These are phyloP conservation scores for Rugalucina vietnamica DNA, from an alignment of 2,888 invertebrate genomes.

Conservation along the genomic window DNA sequence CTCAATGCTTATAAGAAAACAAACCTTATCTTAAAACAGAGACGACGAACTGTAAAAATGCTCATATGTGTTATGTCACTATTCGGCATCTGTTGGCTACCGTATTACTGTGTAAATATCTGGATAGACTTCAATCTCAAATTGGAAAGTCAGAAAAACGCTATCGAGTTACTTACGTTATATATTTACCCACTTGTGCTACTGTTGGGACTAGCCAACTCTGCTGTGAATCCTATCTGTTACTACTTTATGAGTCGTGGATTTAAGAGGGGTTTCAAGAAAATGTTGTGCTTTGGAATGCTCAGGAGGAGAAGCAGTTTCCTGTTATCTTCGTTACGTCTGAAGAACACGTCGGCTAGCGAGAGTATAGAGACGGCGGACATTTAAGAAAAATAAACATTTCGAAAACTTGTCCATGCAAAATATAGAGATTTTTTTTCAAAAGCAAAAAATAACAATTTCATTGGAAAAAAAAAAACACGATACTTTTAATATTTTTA, in stretches of 20 bases:
- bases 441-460: too few species aligned
- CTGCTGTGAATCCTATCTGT: constrained; percentile 78
- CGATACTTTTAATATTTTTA: too few species aligned
- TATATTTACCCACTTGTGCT: constrained; percentile 73
- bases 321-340: constrained; percentile 40
- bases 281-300: constrained; percentile 64
- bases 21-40: constrained; percentile 66
- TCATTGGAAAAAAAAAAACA: too few species aligned
- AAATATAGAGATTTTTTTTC: too few species aligned
- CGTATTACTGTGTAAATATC: constrained; percentile 76
- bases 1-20: constrained; percentile 54
- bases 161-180: constrained; percentile 27
- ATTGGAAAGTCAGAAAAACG: not conserved
- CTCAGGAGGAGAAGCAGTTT: constrained; percentile 42
- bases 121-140: constrained; percentile 74
- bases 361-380: constrained; percentile 57
- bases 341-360: constrained; percentile 31
- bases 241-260: constrained; percentile 78
- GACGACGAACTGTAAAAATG: constrained; percentile 74
- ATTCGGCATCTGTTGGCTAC: constrained; percentile 76
- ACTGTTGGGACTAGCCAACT: constrained; percentile 75
- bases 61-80: constrained; percentile 71
- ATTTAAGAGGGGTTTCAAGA: constrained; percentile 73
- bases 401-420: too few species aligned
- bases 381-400: too few species aligned